phyloP scores from a whole-genome alignment of 2,113 vertebrate species.

The Clarias macrocephalus region DNA sequence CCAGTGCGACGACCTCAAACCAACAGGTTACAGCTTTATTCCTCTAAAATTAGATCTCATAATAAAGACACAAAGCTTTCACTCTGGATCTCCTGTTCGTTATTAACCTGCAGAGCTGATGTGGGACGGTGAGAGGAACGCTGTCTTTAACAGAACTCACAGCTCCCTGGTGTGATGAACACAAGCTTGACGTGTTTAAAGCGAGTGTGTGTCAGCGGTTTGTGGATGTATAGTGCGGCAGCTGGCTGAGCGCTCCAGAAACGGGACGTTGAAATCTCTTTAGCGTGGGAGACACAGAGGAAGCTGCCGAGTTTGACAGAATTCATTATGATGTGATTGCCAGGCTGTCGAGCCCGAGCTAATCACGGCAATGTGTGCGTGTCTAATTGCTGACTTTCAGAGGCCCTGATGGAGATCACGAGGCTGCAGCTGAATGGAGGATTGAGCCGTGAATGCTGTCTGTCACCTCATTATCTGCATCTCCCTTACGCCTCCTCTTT shows the following conservation, averaged over 20 bases:
- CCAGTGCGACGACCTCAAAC: background rate
- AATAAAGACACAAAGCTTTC: background rate
- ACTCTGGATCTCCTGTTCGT: background rate
- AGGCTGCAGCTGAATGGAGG: constrained; percentile 17
- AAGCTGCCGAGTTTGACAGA: constrained; percentile 40
- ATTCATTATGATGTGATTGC: constrained; percentile 56
- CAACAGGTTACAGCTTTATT: background rate
- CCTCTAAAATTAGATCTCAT: background rate
- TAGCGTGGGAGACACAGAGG: constrained; percentile 32
- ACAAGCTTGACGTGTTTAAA: background rate
- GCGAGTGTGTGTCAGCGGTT: background rate
- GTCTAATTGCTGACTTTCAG: constrained; percentile 56
- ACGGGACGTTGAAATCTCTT: constrained; percentile 21
- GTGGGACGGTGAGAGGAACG: background rate
- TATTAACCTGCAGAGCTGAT: background rate
- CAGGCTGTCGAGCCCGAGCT: constrained; percentile 46
- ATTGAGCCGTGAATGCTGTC: constrained; percentile 45
- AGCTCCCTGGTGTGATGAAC: constrained; percentile 15
- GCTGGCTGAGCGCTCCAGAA: constrained; percentile 8
- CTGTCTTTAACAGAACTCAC: background rate
- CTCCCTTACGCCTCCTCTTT: background rate
- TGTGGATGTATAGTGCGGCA: background rate
- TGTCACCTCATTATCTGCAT: constrained; percentile 29
- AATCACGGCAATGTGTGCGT: constrained; percentile 48
- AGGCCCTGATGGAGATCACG: constrained; percentile 47